A percentile compares a stretch with the other conserved stretches of the same genome.
Conservation (phyloP, 2,888 invertebrate species). For the Herminia tarsipennalis region DNA sequence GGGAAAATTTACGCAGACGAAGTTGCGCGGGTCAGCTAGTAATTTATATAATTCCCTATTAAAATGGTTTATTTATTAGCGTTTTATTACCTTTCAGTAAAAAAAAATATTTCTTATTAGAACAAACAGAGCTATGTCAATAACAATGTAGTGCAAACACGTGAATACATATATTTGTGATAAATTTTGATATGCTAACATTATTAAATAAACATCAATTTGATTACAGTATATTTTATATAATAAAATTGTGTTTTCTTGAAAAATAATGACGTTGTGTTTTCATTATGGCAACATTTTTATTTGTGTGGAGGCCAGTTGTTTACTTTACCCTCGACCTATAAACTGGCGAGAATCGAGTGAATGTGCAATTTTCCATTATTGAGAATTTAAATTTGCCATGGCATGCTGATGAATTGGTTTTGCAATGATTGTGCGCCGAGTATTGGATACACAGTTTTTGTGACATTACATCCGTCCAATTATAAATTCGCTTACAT, state of each 20-base stretch:
- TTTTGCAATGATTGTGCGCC: constrained; percentile 53
- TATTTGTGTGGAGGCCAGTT: constrained; percentile 50
- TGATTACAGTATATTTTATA: too few species aligned
- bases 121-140: too few species aligned
- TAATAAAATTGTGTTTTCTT: constrained; percentile 22
- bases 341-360: constrained; percentile 55
- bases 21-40: too few species aligned
- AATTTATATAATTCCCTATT: too few species aligned
- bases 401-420: constrained; percentile 61
- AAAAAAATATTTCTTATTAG: too few species aligned
- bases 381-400: constrained; percentile 69
- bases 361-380: constrained; percentile 67
- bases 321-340: constrained; percentile 59
- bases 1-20: too few species aligned
- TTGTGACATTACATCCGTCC: constrained; percentile 8
- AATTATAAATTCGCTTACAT: constrained; percentile 11
- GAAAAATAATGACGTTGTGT: constrained; percentile 49
- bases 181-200: not conserved
- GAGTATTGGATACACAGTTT: constrained; percentile 14
- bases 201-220: not conserved
- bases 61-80: too few species aligned
- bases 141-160: too few species aligned
- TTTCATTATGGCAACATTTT: constrained; percentile 57
- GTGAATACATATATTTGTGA: too few species aligned
- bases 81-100: too few species aligned